Evolutionary conservation across 2,797 vertebrate genomes (phyloP).

Genomic region (Hyperoplus immaculatus): DNA sequence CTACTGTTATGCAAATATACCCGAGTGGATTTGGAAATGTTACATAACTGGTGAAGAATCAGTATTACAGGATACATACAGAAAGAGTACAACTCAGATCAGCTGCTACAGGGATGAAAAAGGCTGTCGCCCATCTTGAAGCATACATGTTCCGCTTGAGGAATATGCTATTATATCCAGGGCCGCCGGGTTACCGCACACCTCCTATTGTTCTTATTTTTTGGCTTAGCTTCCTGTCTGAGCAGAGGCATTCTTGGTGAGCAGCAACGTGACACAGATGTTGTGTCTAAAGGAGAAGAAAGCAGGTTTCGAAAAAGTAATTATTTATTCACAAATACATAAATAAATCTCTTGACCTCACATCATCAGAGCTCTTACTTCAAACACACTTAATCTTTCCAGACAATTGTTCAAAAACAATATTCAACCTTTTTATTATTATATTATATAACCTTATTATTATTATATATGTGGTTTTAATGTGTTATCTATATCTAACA

Average conservation of each 20-base stretch:
- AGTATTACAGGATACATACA: neutral
- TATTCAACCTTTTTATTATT: neutral
- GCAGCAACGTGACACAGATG: neutral
- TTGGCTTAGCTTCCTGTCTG: neutral
- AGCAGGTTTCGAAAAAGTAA: neutral
- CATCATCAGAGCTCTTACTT: neutral
- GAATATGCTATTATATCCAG: neutral
- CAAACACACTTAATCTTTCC: neutral
- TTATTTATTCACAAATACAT: neutral
- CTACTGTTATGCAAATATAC: neutral
- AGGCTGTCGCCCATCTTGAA: neutral
- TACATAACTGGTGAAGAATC: neutral
- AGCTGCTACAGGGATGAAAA: neutral
- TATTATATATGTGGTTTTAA: neutral
- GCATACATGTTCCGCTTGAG: neutral
- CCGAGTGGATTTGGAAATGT: neutral
- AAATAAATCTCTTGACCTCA: neutral
- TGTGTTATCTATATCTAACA: slow-evolving; percentile 11
- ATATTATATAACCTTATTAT: too few species aligned
- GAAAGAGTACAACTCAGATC: neutral
- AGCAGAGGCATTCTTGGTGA: neutral
- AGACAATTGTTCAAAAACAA: slow-evolving; percentile 1
- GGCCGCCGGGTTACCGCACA: neutral
- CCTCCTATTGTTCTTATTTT: neutral
- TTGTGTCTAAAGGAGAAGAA: neutral